Evolutionary conservation across 2,797 vertebrate species (phyloP).

Genomic region (Silurus aristotelis): DNA sequence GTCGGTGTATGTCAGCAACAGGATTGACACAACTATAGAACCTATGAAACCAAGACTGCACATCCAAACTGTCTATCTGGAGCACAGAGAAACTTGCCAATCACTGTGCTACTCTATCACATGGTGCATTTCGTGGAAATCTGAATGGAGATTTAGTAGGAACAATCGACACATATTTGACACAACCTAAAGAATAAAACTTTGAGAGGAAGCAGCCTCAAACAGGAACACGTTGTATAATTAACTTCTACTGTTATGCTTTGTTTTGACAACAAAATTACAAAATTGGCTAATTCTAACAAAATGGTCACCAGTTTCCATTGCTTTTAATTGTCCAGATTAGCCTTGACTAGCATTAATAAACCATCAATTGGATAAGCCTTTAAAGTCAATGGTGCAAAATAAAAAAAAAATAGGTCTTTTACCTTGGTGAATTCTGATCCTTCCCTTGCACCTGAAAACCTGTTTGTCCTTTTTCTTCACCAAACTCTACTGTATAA

Average conservation of each 20-base stretch:
- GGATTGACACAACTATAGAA: background rate
- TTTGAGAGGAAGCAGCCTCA: too few species aligned
- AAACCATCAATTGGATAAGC: background rate
- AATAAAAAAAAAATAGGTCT: background rate
- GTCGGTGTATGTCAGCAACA: background rate
- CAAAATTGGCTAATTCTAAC: too few species aligned
- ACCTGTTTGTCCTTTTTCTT: background rate
- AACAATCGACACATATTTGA: too few species aligned
- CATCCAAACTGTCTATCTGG: background rate
- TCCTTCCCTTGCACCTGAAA: background rate
- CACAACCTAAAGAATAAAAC: too few species aligned
- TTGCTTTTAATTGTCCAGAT: too few species aligned
- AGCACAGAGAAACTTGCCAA: background rate
- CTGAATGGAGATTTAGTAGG: background rate
- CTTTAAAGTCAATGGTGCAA: background rate
- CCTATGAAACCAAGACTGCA: background rate
- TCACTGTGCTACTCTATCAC: background rate
- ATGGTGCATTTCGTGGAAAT: background rate
- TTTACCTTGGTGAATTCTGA: constrained; percentile 9
- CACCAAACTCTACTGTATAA: background rate
- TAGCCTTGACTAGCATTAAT: background rate
- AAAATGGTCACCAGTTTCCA: too few species aligned
- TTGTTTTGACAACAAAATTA: too few species aligned
- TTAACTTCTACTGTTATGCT: too few species aligned
- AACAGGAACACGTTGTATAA: too few species aligned